Evolutionary conservation across 2,888 invertebrate species (phyloP).

Genomic region (Brenthis ino): DNA sequence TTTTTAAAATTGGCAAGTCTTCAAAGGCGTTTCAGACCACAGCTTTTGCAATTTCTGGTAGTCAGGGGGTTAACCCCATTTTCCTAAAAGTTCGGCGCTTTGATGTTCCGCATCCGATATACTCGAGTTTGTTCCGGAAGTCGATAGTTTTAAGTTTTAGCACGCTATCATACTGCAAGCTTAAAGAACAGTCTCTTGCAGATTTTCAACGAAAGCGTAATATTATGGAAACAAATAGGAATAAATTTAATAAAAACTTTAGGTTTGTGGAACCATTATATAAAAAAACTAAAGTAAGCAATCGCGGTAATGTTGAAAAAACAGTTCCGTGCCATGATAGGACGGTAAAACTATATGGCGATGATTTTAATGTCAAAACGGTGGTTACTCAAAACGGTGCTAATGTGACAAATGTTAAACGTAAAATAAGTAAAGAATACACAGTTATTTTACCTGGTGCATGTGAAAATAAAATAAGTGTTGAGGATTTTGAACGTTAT

Average conservation of each 20-base stretch:
- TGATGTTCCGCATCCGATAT: constrained; percentile 53
- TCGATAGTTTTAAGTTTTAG: constrained; percentile 50
- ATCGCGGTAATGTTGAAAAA: constrained; percentile 47
- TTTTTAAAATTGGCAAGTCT: constrained; percentile 30
- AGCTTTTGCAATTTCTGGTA: constrained; percentile 38
- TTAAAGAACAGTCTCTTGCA: constrained; percentile 49
- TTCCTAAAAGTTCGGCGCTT: constrained; percentile 48
- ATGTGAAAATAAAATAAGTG: constrained; percentile 45
- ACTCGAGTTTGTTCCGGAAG: constrained; percentile 48
- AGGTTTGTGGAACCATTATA: constrained; percentile 69
- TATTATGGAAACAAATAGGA: constrained; percentile 44
- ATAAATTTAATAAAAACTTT: constrained; percentile 60
- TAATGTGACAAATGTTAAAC: constrained; percentile 45
- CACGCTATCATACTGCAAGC: constrained; percentile 50
- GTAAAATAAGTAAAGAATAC: constrained; percentile 43
- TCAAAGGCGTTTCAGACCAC: constrained; percentile 10
- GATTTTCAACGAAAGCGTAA: constrained; percentile 44
- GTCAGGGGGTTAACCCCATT: constrained; percentile 39
- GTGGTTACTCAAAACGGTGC: constrained; percentile 43
- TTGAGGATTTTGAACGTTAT: constrained; percentile 27
- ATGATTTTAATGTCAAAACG: constrained; percentile 54
- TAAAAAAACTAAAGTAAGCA: constrained; percentile 51
- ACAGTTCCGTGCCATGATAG: constrained; percentile 51
- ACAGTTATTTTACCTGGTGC: constrained; percentile 49
- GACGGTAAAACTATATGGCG: constrained; percentile 61